A percentile compares a stretch with the other conserved stretches of the same genome.
Conservation (phyloP, 2,888 invertebrate species). For the Terebella lapidaria region DNA sequence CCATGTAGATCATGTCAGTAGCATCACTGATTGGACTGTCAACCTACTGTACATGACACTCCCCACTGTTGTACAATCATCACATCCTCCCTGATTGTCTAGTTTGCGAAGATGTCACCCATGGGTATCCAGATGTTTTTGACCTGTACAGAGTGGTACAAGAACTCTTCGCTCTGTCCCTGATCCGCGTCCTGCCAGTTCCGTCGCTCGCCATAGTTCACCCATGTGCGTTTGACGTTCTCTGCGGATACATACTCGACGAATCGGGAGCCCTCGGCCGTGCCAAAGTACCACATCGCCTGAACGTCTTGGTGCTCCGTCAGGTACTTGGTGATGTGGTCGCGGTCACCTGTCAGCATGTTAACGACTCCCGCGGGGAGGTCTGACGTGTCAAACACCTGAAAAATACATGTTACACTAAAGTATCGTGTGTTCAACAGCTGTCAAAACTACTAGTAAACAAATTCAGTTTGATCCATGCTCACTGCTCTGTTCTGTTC, state of each 20-base stretch:
- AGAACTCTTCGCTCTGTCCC: conserved; percentile 52
- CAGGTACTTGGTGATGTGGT: conserved; percentile 50
- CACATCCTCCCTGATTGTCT: too few relatives aligned
- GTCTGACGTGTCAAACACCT: conserved; percentile 55
- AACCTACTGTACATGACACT: too few relatives aligned
- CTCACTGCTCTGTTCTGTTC: too few relatives aligned
- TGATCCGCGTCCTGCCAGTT: conserved; percentile 45
- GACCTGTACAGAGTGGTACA: conserved; percentile 49
- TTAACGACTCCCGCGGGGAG: conserved; percentile 55
- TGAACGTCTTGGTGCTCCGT: conserved; percentile 53
- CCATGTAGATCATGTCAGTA: too few relatives aligned
- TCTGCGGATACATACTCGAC: conserved; percentile 52
- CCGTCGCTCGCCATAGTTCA: conserved; percentile 46
- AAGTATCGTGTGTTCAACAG: too few relatives aligned
- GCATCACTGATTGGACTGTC: too few relatives aligned
- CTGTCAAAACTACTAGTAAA: too few relatives aligned
- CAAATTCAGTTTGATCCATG: too few relatives aligned
- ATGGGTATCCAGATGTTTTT: conserved; percentile 56
- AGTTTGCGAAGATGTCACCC: conserved; percentile 56
- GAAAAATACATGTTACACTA: too few relatives aligned
- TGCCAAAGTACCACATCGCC: conserved; percentile 52
- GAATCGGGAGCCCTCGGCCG: conserved; percentile 48
- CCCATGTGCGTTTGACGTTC: conserved; percentile 54
- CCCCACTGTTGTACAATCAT: too few relatives aligned
- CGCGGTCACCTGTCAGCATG: conserved; percentile 51